A percentile compares a stretch with the other conserved stretches of the same genome.
Conservation (phyloP, 2,797 vertebrate species). For the Sarcophilus harrisii region DNA sequence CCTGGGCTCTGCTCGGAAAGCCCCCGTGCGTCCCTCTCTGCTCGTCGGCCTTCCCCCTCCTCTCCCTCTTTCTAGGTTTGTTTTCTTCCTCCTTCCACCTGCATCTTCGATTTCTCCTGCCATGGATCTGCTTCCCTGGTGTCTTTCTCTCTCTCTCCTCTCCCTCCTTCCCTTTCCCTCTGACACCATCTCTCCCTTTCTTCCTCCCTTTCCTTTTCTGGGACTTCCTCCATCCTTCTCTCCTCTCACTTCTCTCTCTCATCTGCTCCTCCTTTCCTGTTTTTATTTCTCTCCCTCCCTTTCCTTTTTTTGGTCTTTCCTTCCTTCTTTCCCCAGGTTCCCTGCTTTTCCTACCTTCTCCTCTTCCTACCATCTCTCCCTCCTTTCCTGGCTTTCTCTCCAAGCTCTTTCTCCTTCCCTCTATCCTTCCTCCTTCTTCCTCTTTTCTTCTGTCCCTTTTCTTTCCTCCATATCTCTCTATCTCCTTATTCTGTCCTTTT, state of each 20-base stretch:
- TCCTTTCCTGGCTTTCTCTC: background rate
- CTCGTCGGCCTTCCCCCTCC: background rate
- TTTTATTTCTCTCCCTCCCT: background rate
- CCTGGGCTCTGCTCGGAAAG: background rate
- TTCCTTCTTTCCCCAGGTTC: background rate
- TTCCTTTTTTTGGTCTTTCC: background rate
- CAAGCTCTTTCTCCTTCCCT: background rate
- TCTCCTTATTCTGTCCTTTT: background rate
- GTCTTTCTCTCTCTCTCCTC: background rate
- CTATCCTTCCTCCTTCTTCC: background rate
- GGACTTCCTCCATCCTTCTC: background rate
- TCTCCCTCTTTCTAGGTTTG: accelerated
- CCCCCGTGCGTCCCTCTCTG: background rate
- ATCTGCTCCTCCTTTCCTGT: background rate
- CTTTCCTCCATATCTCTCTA: background rate
- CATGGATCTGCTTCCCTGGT: slow-evolving; percentile 58
- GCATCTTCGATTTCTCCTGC: background rate
- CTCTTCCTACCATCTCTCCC: background rate
- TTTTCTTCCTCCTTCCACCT: background rate
- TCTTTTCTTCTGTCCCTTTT: background rate
- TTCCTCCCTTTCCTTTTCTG: background rate
- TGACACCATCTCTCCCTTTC: background rate
- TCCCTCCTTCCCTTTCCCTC: background rate
- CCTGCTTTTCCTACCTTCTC: background rate
- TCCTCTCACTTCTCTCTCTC: background rate